Evolutionary conservation across 37 sponge, comb jelly and placozoan species (phyloP).

Genomic region (Theonella swinhoei): DNA sequence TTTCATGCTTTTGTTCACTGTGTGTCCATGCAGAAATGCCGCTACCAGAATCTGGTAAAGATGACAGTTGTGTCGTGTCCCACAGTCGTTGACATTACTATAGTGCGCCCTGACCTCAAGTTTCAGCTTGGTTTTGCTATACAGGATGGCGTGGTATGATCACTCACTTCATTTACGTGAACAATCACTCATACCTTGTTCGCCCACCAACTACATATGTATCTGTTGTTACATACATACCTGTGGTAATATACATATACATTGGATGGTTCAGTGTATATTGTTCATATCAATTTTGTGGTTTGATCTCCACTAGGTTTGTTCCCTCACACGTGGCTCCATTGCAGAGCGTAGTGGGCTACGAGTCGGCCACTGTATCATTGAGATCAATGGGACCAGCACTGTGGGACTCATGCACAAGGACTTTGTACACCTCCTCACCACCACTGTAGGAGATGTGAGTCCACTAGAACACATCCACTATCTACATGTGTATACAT

Average conservation of each 20-base stretch:
- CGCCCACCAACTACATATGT: too few relatives aligned
- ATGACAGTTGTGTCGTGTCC: conserved; percentile 80
- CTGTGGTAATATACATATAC: too few relatives aligned
- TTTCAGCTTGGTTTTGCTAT: conserved; percentile 95
- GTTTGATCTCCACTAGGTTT: conserved; percentile 48
- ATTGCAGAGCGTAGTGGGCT: conserved; percentile 97
- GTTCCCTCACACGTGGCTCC: conserved; percentile 82
- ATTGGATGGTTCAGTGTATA: too few relatives aligned
- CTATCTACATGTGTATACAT: too few relatives aligned
- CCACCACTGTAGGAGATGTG: conserved; percentile 88
- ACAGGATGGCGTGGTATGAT: conserved; percentile 87
- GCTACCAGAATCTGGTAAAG: conserved; percentile 51
- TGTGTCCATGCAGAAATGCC: conserved; percentile 69
- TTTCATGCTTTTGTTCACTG: too few relatives aligned
- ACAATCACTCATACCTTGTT: too few relatives aligned
- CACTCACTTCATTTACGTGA: too few relatives aligned
- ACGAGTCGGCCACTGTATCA: conserved; percentile 93
- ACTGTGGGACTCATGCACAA: conserved; percentile 76
- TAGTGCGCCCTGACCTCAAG: conserved; percentile 94
- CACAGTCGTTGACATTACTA: conserved; percentile 86
- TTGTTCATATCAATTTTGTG: not conserved
- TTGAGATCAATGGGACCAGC: conserved; percentile 93
- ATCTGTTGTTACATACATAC: too few relatives aligned
- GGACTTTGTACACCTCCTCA: conserved; percentile 70
- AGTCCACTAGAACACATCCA: too few relatives aligned